Percentiles rank a stretch among this genome's conserved stretches.
These are phyloP conservation scores for Proales similis DNA, from an alignment of 1,140 invertebrate genomes.

Conservation along the genomic window DNA sequence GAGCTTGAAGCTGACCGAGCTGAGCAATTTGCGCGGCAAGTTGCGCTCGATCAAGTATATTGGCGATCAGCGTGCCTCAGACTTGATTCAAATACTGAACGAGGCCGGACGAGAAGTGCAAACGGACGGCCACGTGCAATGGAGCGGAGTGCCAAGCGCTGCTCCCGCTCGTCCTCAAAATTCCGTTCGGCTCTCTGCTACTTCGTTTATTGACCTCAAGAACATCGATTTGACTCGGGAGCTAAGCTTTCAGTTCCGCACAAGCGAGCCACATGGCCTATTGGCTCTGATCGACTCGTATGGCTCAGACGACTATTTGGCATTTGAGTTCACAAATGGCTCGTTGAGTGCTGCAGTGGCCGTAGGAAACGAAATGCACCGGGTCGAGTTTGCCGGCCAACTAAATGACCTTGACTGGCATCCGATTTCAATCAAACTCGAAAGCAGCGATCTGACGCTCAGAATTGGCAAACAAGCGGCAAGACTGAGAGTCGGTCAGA, in stretches of 20 bases:
- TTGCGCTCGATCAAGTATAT: background rate
- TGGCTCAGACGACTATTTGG: background rate
- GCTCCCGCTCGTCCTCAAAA: background rate
- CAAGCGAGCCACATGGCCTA: conserved; percentile 33
- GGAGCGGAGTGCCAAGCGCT: background rate
- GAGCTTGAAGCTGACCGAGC: background rate
- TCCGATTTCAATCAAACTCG: conserved; percentile 6
- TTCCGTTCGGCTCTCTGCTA: conserved; percentile 2
- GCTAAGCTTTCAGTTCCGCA: conserved; percentile 26
- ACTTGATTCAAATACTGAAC: conserved; percentile 10
- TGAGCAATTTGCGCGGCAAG: conserved; percentile 19
- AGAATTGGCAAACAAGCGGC: background rate
- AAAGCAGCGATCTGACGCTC: background rate
- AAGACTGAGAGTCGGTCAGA: background rate
- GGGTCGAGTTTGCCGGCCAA: background rate
- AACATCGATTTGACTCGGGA: conserved; percentile 23
- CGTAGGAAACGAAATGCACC: background rate
- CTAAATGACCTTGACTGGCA: conserved; percentile 35
- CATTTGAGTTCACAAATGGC: conserved; percentile 16
- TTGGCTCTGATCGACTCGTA: background rate
- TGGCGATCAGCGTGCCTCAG: background rate
- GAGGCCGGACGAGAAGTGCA: background rate
- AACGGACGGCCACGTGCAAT: conserved; percentile 10
- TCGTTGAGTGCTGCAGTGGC: background rate
- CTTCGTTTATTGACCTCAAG: conserved; percentile 19